phyloP scores from a whole-genome alignment of 2,113 vertebrate genomes.

The Donacobius atricapilla region DNA sequence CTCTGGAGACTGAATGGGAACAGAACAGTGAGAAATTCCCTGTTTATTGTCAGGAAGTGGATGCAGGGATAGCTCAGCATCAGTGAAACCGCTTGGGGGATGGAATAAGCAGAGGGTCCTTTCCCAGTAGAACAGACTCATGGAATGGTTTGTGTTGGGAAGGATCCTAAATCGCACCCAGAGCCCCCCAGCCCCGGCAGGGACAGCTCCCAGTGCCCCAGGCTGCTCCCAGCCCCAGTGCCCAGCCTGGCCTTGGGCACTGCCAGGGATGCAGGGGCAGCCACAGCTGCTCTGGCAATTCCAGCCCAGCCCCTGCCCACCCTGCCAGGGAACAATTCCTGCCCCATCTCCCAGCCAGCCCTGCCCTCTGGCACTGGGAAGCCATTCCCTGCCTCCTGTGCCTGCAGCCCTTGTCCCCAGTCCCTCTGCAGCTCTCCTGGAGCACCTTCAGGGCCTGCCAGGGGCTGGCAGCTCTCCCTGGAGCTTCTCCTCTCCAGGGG shows the following conservation, averaged over 20 bases:
- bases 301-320: too few relatives aligned
- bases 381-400: not conserved
- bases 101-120: not conserved
- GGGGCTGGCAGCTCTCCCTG: not conserved
- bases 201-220: not conserved
- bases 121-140: not conserved
- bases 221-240: too few relatives aligned
- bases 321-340: not conserved
- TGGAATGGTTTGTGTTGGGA: not conserved
- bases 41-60: not conserved
- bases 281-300: too few relatives aligned
- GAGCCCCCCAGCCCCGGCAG: not conserved
- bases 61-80: not conserved
- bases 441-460: not conserved
- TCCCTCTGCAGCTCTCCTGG: not conserved
- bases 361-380: not conserved
- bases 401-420: not conserved
- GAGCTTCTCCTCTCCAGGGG: not conserved
- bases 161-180: not conserved
- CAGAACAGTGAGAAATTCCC: not conserved
- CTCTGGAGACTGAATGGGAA: not conserved
- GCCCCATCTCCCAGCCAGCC: not conserved
- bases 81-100: not conserved
- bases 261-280: too few relatives aligned
- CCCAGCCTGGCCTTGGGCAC: not conserved